Conservation (phyloP, 2,113 vertebrate genomes). For the Laticauda colubrina region DNA sequence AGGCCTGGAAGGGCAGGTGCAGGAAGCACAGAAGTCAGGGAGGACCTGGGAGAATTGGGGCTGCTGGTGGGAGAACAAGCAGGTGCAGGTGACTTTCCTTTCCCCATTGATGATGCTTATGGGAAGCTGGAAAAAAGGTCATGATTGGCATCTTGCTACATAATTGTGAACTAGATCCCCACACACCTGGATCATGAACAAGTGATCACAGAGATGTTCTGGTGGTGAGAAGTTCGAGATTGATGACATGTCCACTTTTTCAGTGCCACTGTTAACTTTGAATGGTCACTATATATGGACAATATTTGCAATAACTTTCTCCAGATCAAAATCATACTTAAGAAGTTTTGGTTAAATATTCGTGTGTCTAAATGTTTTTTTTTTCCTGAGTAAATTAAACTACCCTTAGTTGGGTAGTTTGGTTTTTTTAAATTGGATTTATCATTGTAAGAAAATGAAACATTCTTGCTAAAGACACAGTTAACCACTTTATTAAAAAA, state of each 20-base stretch:
- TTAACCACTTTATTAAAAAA: background rate
- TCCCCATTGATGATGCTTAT: background rate
- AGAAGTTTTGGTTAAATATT: background rate
- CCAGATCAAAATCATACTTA: background rate
- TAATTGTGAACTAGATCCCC: background rate
- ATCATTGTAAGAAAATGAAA: background rate
- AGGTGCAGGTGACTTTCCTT: background rate
- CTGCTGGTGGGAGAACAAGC: background rate
- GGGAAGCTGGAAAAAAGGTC: background rate
- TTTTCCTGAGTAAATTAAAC: background rate
- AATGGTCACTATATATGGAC: background rate
- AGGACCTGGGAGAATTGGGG: background rate
- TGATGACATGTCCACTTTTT: background rate
- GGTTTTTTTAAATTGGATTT: background rate
- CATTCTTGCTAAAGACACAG: background rate
- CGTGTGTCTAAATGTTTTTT: background rate
- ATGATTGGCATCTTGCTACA: background rate
- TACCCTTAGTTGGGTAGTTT: background rate
- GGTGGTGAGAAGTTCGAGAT: background rate
- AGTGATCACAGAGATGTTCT: background rate
- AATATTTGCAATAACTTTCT: background rate
- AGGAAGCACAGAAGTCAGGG: background rate
- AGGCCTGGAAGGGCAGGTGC: background rate
- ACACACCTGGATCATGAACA: background rate
- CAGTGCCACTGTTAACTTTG: background rate